These are phyloP conservation scores for Idaea biselata DNA, from an alignment of 2,888 invertebrate genomes.

Conservation along the genomic window DNA sequence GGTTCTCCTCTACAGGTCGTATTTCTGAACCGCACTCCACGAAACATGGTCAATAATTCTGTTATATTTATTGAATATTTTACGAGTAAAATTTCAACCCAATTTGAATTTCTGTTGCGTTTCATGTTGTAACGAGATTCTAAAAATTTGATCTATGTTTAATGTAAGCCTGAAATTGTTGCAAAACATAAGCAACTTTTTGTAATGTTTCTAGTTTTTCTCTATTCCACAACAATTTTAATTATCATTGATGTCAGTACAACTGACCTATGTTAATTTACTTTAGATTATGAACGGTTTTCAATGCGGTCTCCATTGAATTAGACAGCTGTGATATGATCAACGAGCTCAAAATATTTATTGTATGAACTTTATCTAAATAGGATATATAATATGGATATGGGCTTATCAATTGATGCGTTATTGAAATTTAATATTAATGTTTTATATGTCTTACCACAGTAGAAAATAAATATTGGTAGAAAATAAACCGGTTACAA, in stretches of 20 bases:
- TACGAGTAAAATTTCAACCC: too few species aligned
- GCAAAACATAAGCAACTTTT: not conserved
- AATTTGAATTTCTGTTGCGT: too few species aligned
- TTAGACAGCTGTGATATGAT: constrained; percentile 55
- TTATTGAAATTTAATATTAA: not conserved
- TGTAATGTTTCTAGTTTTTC: not conserved
- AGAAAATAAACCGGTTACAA: too few species aligned
- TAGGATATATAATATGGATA: not conserved
- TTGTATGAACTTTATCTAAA: not conserved
- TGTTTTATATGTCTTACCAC: not conserved
- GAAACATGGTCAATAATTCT: too few species aligned
- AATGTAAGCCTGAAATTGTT: not conserved
- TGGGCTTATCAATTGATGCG: not conserved
- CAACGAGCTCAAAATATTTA: constrained; percentile 26
- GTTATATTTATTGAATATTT: too few species aligned
- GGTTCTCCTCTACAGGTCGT: too few species aligned
- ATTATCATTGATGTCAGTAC: constrained; percentile 16
- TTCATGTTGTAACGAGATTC: too few species aligned
- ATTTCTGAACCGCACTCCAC: too few species aligned
- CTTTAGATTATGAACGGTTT: constrained; percentile 50
- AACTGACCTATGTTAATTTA: constrained; percentile 74
- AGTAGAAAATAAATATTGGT: too few species aligned
- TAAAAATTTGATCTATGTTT: too few species aligned
- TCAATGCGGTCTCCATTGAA: constrained; percentile 34
- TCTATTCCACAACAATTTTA: not conserved